Base-by-base conservation (phyloP, 53 echinoderm and acorn worm genomes). In the Echinarachnius parma region DNA sequence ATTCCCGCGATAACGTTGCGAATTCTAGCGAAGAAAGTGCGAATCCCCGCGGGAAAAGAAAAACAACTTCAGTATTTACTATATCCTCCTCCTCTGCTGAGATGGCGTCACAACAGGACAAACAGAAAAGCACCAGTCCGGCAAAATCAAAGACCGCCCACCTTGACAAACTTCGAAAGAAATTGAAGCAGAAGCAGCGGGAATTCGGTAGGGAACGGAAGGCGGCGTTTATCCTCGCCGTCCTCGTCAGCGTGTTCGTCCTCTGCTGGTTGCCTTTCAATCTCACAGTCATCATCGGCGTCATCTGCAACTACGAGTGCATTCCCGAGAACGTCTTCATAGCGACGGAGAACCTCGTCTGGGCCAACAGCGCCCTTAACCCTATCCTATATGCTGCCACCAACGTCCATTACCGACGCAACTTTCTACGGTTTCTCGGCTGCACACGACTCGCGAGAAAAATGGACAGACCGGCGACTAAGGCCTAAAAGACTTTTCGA, bases 301-400 rank as follows among this genome's bases (percentile, higher is more conserved):
- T 87, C 3, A 69, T 82, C 20, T 86, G 87, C 29, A 50, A 69
- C 1, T 72, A 71, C 4, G 80, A 84, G 26, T 90, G 89, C 49
- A 60, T 86, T 14, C 59, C 68, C 0, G 32, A 61, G 2, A 52
- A 36, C 9, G 64, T 55, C 0, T 84, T 69, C 76, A 83, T 87
- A 45, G 63, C 90, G 0, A 85, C 82, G 10, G 81, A 81, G 16
- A 76, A 90, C 36, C 34, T 90, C 9, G 81, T 90, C 27, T 95
- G 96, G 90, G 84, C 84, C 30, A 95, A 90, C 56, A 90, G 90
- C 24, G 87, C 95, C 9, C 53, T 90, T 0, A 95, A 95, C 46
- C 95, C 95, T 23, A 75, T 87, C 39, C 59, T 95, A 4, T 95
- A 90, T 70, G 95, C 87, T 24, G 48, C 86, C 36, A 76, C 82